Base-by-base conservation (phyloP, 2,797 vertebrate genomes). In the Gobionotothen gibberifrons region DNA sequence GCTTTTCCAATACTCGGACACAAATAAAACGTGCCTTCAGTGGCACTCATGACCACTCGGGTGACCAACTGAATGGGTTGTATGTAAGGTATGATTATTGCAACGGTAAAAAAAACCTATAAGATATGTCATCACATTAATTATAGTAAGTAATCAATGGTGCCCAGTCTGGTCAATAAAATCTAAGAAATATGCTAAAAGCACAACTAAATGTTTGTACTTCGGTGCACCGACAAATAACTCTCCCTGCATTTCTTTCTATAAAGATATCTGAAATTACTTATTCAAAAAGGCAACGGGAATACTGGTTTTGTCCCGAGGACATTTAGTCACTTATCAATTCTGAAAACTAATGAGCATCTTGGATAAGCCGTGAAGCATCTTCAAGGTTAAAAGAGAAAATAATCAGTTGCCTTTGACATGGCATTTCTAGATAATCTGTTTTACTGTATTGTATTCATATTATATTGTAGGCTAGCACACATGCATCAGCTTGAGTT, bases 271-370 rank as follows among this genome's bases (percentile, higher is more conserved):
- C 47, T 12, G 21, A 12, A 46, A 36, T 8, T 42, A 19, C 16
- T 15, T 9, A 69, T 47, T 67, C 68, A 51, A 47, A 47, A 40
- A 39, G 15, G n/a, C 10, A 73, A 75, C 70, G 73, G 68, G 74
- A 82, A 51, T 26, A 76, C 83, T 61, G 65, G 84, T 81, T 79
- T 48, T 43, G 32, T 29, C 43, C 46, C 11, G 10, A 52, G 46
- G 16, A 59, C 12, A 22, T 62, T 69, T 52, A 51, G 58, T 4
- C n/a, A 21, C 16, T 21, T 19, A 13, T 29, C 11, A 60, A 43
- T 52, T 49, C 10, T 19, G 10, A 58, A 14, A 71, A 48, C 19
- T 32, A 39, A 55, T 10, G 26, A 15, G 21, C 3, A 60, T 59
- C 43, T 52, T 29, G 17, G 26, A 73, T 54, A 16, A 49, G 16